Evolutionary conservation across 2,888 invertebrate species (phyloP).

Genomic region (Noctua fimbriata): DNA sequence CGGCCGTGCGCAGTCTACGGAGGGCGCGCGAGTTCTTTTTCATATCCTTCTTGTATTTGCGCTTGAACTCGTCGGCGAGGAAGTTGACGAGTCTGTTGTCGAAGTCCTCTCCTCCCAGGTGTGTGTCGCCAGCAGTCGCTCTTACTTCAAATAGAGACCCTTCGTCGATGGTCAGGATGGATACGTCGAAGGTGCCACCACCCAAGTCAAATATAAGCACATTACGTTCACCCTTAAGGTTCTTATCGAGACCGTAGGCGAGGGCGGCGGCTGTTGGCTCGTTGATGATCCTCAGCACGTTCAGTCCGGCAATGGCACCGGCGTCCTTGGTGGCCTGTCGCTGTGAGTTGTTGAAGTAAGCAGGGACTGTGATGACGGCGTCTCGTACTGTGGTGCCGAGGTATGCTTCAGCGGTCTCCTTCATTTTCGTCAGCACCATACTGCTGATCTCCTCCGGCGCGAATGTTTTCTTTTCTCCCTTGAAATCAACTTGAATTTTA

Average conservation of each 20-base stretch:
- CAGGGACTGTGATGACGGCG: slow-evolving; percentile 95
- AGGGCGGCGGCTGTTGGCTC: slow-evolving; percentile 95
- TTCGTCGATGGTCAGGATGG: slow-evolving; percentile 95
- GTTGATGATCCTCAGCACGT: slow-evolving; percentile 95
- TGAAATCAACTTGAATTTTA: slow-evolving; percentile 92
- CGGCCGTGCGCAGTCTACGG: slow-evolving; percentile 93
- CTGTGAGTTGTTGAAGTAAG: slow-evolving; percentile 94
- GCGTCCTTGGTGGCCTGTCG: slow-evolving; percentile 96
- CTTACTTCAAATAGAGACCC: slow-evolving; percentile 94
- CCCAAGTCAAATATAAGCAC: slow-evolving; percentile 92
- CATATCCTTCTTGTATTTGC: slow-evolving; percentile 93
- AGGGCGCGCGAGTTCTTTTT: slow-evolving; percentile 92
- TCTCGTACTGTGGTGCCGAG: slow-evolving; percentile 92
- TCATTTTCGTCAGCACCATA: slow-evolving; percentile 90
- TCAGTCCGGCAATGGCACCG: slow-evolving; percentile 94
- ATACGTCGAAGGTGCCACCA: slow-evolving; percentile 95
- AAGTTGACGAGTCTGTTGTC: slow-evolving; percentile 92
- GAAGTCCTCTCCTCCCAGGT: slow-evolving; percentile 94
- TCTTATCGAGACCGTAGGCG: slow-evolving; percentile 93
- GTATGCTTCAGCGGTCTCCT: slow-evolving; percentile 93
- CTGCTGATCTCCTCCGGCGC: slow-evolving; percentile 93
- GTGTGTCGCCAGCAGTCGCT: slow-evolving; percentile 96
- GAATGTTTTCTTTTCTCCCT: slow-evolving; percentile 91
- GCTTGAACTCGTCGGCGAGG: slow-evolving; percentile 93
- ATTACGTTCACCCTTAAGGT: slow-evolving; percentile 91